Base-by-base conservation (phyloP, 1,140 invertebrate species). In the Macrocentrus cingulum region DNA sequence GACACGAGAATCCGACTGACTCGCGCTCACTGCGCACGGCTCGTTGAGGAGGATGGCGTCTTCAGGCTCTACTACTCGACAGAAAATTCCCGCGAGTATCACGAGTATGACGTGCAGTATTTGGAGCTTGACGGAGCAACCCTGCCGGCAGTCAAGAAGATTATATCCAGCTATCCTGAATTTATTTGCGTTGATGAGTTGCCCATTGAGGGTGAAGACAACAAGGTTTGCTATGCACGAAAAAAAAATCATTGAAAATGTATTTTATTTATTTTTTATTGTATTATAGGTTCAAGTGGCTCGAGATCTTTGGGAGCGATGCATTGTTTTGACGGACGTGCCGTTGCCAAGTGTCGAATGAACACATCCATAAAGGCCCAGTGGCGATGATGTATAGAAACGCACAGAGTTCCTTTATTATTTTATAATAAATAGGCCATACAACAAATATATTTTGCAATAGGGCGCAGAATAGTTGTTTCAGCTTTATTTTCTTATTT, bases 21-120 rank as follows among this genome's bases (percentile, higher is more conserved):
- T 23, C 81, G 91, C 54, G 85, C 83, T 49, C 87, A 91, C 72
- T 85, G 86, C 60, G 48, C 90, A 36, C 84, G 91, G 54, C 77
- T 95, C 60, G 83, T 94, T 1, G 77, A 84, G 15, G 88, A 91
- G 65, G 84, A 87, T 36, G 84, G 87, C 8, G 66, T 60, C 1
- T 81, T 87, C 34, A 83, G 83, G 29, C 66, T 95, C 37, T 96
- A 94, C 74, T 91, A 92, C 74, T 88, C 85, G 55, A 78, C 85
- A 46, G 91, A 94, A 69, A 97, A 97, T 80, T 87, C 88, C 0
- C 81, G 89, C 61, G 84, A 89, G 60, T 95, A 94, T 70, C 91
- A 92, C 71, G 91, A 87, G 25, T 85, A 85, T 72, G 92, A 94
- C 42, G 74, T 85, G 19, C 88, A 91, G 60, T 94, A 80, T 76